Percentiles rank a stretch among this genome's conserved stretches.
phyloP scores from a whole-genome alignment of 2,797 vertebrate genomes.

The Sitta carolinensis region DNA sequence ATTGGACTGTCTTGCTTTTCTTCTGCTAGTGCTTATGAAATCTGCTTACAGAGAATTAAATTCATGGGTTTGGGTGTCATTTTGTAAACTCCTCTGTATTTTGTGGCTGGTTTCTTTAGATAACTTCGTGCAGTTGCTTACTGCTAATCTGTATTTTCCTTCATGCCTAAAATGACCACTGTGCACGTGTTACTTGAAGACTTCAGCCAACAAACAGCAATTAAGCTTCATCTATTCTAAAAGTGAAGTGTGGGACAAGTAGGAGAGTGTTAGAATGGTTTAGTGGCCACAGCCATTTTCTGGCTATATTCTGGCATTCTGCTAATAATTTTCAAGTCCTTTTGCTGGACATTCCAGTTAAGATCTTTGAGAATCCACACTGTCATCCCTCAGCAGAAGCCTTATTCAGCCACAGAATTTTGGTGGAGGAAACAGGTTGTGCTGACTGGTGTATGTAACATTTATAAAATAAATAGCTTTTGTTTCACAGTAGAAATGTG shows the following conservation, averaged over 20 bases:
- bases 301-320: neutral
- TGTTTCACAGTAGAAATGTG: neutral
- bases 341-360: neutral
- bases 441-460: neutral
- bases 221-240: neutral
- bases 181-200: neutral
- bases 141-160: neutral
- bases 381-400: neutral
- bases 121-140: neutral
- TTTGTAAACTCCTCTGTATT: neutral
- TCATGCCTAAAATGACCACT: neutral
- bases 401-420: neutral
- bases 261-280: neutral
- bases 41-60: neutral
- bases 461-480: neutral
- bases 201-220: neutral
- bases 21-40: neutral
- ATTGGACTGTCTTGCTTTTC: neutral
- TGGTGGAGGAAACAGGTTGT: neutral
- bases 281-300: neutral
- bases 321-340: neutral
- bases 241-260: neutral
- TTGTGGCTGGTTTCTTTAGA: neutral
- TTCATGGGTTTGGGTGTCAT: neutral
- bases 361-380: neutral